Evolutionary conservation across 2,113 vertebrate species (phyloP), one percentile per base, ranked within the genome.

Genomic region (Arizona elegans): DNA sequence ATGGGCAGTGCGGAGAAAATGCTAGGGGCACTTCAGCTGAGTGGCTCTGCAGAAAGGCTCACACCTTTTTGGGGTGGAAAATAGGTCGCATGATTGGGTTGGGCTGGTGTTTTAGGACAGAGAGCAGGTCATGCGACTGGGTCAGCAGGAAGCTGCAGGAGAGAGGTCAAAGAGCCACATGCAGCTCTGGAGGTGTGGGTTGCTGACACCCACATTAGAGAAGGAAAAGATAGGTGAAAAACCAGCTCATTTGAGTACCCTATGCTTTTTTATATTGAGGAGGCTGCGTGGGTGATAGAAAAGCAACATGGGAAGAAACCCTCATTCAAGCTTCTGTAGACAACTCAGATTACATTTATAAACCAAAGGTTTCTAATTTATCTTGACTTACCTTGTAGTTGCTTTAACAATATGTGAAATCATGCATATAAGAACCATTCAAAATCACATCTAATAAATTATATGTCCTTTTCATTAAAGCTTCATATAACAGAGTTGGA

Each of bases 21-120:
- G 10, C 81, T 65, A 54, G 89, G 88, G 92, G 47, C 38, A 38
- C 53, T 43, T 91, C 59, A 33, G n/a, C 81, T 1, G 1, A 1
- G 8, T 12, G 53, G 53, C 53, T 53, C 53, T 53, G 53, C 53
- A 53, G 53, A 53, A 11, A 53, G 11, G 53, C 53, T 53, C 53
- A 53, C 2, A 1, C 23, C 23, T 59, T 59, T 8, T 59, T 1
- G 0, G 58, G 23, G 23, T 8, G 21, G 58, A 59, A 8, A 59
- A 7, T 8, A 59, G 7, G 2, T 59, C 0, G 2, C 8, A 8
- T 2, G 2, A 59, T 8, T 1, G 6, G 58, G 23, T 59, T 2
- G 5, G 47, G 47, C 47, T 7, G 6, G 47, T 50, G 47, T 50
- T 0, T 50, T 0, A 47, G 43, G 43, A 47, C 43, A 4, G 43